phyloP scores from a whole-genome alignment of 2,888 invertebrate genomes.

The Tricholauxania praeusta region DNA sequence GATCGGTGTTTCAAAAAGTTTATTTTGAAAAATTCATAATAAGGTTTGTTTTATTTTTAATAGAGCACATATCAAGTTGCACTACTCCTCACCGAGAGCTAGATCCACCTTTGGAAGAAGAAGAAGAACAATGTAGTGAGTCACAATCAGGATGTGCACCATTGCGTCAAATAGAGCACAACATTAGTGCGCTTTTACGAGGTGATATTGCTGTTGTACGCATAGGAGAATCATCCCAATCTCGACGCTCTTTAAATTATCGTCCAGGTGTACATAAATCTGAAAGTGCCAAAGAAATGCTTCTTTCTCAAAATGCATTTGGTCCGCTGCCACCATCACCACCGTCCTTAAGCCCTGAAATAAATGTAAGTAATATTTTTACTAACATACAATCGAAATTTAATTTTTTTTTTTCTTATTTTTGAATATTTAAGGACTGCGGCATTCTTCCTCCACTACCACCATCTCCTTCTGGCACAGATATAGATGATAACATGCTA shows the following conservation, averaged over 20 bases:
- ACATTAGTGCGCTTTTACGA: conserved; percentile 77
- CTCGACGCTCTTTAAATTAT: conserved; percentile 66
- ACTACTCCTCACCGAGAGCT: conserved; percentile 74
- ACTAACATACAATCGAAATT: not conserved
- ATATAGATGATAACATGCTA: conserved; percentile 64
- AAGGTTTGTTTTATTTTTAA: not conserved
- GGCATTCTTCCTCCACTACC: conserved; percentile 73
- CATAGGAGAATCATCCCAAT: conserved; percentile 59
- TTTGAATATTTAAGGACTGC: conserved; percentile 51
- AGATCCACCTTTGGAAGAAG: conserved; percentile 77
- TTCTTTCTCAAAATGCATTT: conserved; percentile 65
- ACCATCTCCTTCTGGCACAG: conserved; percentile 75
- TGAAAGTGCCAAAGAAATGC: conserved; percentile 80
- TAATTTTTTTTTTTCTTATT: too few species aligned
- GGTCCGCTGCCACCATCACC: conserved; percentile 68
- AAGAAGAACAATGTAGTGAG: conserved; percentile 76
- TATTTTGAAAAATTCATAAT: not conserved
- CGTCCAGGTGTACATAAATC: conserved; percentile 79
- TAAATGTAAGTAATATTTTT: conserved; percentile 47
- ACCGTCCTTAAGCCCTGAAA: conserved; percentile 61
- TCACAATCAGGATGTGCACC: conserved; percentile 72
- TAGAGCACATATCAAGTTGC: conserved; percentile 61
- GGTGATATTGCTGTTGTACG: conserved; percentile 62
- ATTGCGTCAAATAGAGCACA: conserved; percentile 78
- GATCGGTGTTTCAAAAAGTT: not conserved